These are phyloP conservation scores for Ditylenchus weischeri DNA, from an alignment of 2,888 invertebrate species.

Conservation along the genomic window DNA sequence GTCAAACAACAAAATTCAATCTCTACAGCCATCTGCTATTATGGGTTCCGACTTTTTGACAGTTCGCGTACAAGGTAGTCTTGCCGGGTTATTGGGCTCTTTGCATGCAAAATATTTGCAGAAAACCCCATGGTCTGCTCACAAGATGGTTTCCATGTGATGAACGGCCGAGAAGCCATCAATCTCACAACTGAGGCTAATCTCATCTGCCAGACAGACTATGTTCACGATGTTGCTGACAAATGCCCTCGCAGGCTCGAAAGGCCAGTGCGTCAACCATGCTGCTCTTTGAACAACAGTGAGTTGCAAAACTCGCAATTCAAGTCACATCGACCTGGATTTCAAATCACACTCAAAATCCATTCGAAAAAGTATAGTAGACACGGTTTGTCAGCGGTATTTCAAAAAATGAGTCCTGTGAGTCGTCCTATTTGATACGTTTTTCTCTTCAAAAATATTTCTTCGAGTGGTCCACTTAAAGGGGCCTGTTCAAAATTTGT, in stretches of 20 bases:
- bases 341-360: too few species aligned
- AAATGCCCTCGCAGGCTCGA: conserved; percentile 47
- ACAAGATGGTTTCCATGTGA: conserved; percentile 57
- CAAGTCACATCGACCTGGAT: too few species aligned
- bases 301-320: not conserved
- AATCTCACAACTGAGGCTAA: conserved; percentile 56
- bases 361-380: too few species aligned
- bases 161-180: conserved; percentile 57
- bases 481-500: too few species aligned
- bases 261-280: conserved; percentile 39
- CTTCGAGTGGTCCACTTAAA: too few species aligned
- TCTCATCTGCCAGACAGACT: conserved; percentile 50
- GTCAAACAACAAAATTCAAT: conserved; percentile 70
- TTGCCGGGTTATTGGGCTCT: too few species aligned
- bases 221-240: conserved; percentile 40
- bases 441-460: too few species aligned
- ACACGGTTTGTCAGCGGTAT: too few species aligned
- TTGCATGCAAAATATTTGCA: conserved; percentile 18
- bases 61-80: conserved; percentile 56
- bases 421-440: too few species aligned
- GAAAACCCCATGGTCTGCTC: conserved; percentile 59
- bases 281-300: conserved; percentile 34
- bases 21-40: conserved; percentile 47
- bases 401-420: too few species aligned
- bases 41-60: conserved; percentile 53